Percentiles rank a stretch among this genome's conserved stretches.
Evolutionary conservation across 2,113 vertebrate species (phyloP).

Genomic region (Pogonocichla stellata): DNA sequence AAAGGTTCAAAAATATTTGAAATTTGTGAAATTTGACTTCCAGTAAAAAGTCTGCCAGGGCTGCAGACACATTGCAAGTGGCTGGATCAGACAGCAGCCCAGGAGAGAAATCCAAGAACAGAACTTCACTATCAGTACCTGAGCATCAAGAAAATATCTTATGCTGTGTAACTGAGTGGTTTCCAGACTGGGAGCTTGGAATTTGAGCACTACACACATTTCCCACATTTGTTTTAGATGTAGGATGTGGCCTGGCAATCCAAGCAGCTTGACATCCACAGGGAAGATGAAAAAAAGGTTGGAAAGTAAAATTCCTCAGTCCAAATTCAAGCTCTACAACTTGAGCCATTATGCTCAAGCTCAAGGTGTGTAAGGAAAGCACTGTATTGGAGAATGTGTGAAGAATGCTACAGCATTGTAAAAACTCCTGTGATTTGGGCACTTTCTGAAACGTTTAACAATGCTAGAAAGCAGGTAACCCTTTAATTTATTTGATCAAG

Average conservation of each 20-base stretch:
- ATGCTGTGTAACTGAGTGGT: fast-evolving
- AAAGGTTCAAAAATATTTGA: not conserved
- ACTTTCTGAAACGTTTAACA: not conserved
- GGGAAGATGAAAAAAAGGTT: not conserved
- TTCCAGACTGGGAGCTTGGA: not conserved
- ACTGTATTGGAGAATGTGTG: not conserved
- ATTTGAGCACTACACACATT: not conserved
- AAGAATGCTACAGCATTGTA: not conserved
- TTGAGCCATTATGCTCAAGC: not conserved
- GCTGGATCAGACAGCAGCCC: not conserved
- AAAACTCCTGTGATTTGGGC: not conserved
- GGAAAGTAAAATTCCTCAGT: not conserved
- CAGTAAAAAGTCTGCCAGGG: not conserved
- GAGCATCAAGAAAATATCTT: not conserved
- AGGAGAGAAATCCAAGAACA: not conserved
- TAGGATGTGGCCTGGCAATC: not conserved
- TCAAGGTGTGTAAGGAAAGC: not conserved
- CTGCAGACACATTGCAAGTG: not conserved
- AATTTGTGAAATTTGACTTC: not conserved
- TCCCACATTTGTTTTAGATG: not conserved
- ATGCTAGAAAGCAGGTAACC: not conserved
- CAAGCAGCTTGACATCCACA: not conserved
- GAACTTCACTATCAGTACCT: not conserved
- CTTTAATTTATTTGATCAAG: not conserved
- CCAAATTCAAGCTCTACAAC: not conserved